Evolutionary conservation across 2,888 invertebrate species (phyloP).

Genomic region (Baccha elongata): DNA sequence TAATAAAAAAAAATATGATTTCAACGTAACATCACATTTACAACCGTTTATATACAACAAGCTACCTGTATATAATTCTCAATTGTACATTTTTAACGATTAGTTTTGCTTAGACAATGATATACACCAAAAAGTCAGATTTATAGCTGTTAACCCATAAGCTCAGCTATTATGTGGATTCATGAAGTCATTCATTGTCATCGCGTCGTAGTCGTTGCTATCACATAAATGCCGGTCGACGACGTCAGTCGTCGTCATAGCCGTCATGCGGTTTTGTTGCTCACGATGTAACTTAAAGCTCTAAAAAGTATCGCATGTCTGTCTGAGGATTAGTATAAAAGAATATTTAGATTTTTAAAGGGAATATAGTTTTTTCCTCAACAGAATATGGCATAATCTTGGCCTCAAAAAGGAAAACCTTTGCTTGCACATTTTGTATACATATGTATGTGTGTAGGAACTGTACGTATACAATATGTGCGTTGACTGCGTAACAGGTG

Average conservation of each 20-base stretch:
- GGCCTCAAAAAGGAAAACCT: constrained; percentile 22
- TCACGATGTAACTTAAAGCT: constrained; percentile 60
- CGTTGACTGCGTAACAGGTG: constrained; percentile 33
- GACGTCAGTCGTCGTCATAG: constrained; percentile 14
- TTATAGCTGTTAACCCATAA: constrained; percentile 31
- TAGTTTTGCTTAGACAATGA: constrained; percentile 16
- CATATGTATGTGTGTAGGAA: no score
- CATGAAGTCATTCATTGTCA: constrained; percentile 54
- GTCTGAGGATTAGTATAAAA: constrained; percentile 61
- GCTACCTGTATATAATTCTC: no score
- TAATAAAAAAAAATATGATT: no score
- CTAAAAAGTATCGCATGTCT: constrained; percentile 67
- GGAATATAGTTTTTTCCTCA: neutral
- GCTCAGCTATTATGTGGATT: constrained; percentile 55
- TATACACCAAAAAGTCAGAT: neutral
- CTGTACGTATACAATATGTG: no score
- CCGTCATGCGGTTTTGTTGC: constrained; percentile 36
- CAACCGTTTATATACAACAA: neutral
- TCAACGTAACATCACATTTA: neutral
- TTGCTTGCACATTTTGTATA: no score
- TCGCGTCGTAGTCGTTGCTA: constrained; percentile 17
- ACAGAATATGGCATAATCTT: constrained; percentile 37
- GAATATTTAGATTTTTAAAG: constrained; percentile 16
- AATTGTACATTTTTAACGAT: neutral
- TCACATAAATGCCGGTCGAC: constrained; percentile 20